Percentiles rank a stretch among this genome's conserved stretches.
Evolutionary conservation across 2,797 vertebrate species (phyloP).

Genomic region (Clarias platycephalus): DNA sequence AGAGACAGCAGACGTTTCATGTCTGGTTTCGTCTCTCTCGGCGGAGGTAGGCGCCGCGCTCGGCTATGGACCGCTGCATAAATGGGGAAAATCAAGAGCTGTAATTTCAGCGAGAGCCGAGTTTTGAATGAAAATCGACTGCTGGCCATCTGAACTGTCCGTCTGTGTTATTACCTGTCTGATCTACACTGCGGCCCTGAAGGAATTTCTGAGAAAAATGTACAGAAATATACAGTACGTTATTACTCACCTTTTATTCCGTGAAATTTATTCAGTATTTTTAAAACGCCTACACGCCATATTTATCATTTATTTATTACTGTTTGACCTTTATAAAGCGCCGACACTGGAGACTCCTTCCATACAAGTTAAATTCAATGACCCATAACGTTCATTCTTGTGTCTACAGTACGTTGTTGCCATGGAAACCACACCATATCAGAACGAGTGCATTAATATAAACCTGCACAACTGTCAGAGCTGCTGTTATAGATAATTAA

Average conservation of each 20-base stretch:
- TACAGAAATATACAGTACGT: background rate
- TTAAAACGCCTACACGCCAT: too few species aligned
- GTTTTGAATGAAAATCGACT: background rate
- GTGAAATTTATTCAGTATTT: background rate
- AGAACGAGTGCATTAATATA: background rate
- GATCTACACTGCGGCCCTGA: background rate
- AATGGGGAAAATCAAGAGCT: background rate
- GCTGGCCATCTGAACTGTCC: background rate
- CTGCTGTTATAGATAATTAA: background rate
- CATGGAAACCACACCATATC: background rate
- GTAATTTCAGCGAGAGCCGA: background rate
- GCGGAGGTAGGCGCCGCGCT: background rate
- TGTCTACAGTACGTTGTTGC: background rate
- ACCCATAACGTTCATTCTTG: background rate
- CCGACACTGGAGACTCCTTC: slow-evolving; percentile 1
- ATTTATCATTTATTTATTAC: too few species aligned
- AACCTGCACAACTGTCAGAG: background rate
- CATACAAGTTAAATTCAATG: background rate
- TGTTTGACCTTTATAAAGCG: background rate
- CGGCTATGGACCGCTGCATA: background rate
- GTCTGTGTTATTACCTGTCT: slow-evolving; percentile 5
- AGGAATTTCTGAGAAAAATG: background rate
- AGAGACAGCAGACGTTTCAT: slow-evolving; percentile 60
- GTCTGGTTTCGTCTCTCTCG: slow-evolving; percentile 41
- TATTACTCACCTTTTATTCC: background rate